These are phyloP conservation scores for Ctenopoma kingsleyae DNA, from an alignment of 2,797 vertebrate genomes.

Conservation along the genomic window DNA sequence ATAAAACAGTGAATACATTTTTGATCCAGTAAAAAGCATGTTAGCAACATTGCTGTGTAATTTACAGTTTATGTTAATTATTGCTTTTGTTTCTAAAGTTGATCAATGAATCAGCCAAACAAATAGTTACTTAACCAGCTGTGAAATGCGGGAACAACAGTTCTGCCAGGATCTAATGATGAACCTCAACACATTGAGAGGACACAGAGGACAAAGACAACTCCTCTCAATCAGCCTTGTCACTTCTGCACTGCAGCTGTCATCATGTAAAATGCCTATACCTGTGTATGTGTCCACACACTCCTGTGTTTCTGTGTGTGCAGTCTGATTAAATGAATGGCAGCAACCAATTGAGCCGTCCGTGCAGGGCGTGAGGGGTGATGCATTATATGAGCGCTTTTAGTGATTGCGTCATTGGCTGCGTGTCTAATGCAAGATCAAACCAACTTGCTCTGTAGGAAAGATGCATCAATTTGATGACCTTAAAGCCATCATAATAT, in stretches of 20 bases:
- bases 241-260: constrained; percentile 34
- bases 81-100: no score
- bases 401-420: constrained; percentile 64
- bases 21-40: no score
- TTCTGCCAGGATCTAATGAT: neutral
- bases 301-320: constrained; percentile 15
- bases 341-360: constrained; percentile 43
- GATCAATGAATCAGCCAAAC: neutral
- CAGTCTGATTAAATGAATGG: constrained; percentile 64
- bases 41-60: no score
- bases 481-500: constrained; percentile 56
- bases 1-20: no score
- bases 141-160: neutral
- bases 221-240: constrained; percentile 57
- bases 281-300: constrained; percentile 16
- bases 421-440: constrained; percentile 71
- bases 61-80: no score
- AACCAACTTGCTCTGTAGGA: constrained; percentile 26
- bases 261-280: constrained; percentile 54
- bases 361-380: constrained; percentile 64
- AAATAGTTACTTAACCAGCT: neutral
- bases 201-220: constrained; percentile 43
- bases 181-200: constrained; percentile 38
- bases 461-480: constrained; percentile 54
- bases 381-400: constrained; percentile 71